Evolutionary conservation across 2,113 vertebrate genomes (phyloP).

Genomic region (Malurus alboscapulatus): DNA sequence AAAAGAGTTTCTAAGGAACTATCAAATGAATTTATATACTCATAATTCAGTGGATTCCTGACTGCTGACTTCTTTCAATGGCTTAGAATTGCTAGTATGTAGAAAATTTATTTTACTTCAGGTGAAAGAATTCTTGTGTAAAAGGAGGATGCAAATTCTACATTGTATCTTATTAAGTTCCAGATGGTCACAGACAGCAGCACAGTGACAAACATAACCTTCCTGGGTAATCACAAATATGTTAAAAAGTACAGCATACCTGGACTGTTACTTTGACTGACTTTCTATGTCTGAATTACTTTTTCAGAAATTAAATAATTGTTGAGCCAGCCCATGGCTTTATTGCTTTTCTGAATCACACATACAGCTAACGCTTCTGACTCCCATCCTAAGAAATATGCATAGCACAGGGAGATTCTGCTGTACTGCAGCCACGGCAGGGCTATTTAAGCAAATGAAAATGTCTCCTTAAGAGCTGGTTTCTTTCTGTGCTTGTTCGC

Average conservation of each 20-base stretch:
- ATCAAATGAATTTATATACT: background rate
- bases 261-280: background rate
- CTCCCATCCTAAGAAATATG: background rate
- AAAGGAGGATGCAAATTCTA: background rate
- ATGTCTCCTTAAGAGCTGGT: constrained; percentile 36
- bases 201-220: background rate
- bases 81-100: background rate
- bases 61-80: background rate
- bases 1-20: background rate
- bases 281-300: background rate
- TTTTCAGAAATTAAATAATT: background rate
- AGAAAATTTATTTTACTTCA: background rate
- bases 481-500: constrained; percentile 15
- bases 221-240: background rate
- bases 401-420: background rate
- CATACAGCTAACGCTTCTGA: background rate
- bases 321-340: background rate
- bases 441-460: constrained; percentile 46
- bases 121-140: background rate
- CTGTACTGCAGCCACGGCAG: background rate
- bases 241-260: background rate
- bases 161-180: background rate
- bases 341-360: background rate
- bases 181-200: background rate
- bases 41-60: background rate